Evolutionary conservation across 2,113 vertebrate species (phyloP).

Genomic region (Carassius gibelio): DNA sequence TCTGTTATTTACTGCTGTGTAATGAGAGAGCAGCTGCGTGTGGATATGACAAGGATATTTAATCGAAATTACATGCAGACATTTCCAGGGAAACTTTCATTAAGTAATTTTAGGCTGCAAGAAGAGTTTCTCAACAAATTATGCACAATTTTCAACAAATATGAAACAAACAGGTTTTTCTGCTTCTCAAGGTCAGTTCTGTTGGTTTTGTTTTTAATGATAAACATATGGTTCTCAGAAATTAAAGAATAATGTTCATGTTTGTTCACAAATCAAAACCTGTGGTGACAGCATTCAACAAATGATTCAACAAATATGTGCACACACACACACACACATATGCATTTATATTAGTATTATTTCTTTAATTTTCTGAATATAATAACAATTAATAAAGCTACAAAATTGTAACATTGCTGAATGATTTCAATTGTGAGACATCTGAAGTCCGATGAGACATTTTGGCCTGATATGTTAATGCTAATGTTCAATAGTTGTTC

Average conservation of each 20-base stretch:
- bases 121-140: not conserved
- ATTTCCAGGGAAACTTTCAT: not conserved
- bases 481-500: not conserved
- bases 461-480: not conserved
- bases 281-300: not conserved
- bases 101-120: not conserved
- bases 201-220: not conserved
- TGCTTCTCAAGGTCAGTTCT: not conserved
- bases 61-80: not conserved
- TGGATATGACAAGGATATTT: not conserved
- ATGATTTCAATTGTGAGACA: not conserved
- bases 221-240: not conserved
- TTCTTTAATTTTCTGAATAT: no score
- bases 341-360: no score
- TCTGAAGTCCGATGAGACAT: not conserved
- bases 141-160: not conserved
- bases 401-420: no score
- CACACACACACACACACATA: no score
- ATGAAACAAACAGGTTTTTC: not conserved
- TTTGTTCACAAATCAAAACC: not conserved
- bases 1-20: not conserved
- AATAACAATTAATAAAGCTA: no score
- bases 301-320: not conserved
- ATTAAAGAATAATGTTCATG: not conserved
- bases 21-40: not conserved